A percentile compares a stretch with the other conserved stretches of the same genome.
Conservation (phyloP, 2,888 invertebrate genomes). For the Cotesia congregata region DNA sequence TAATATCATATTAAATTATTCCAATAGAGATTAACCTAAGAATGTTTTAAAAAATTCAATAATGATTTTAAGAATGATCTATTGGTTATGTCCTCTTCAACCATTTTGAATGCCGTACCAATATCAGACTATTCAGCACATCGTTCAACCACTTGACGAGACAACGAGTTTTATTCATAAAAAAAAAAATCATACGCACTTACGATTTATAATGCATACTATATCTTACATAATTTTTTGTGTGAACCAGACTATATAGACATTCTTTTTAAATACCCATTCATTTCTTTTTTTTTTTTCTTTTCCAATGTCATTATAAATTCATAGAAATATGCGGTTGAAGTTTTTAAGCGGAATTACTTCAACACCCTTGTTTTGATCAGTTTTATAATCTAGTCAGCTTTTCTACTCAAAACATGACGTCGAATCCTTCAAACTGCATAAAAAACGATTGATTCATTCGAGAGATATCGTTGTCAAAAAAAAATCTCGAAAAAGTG, state of each 20-base stretch:
- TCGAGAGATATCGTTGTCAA: too few species aligned
- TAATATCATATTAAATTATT: conserved; percentile 19
- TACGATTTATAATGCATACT: conserved; percentile 42
- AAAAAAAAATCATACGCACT: conserved; percentile 47
- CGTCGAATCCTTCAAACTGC: too few species aligned
- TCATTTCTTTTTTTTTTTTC: too few species aligned
- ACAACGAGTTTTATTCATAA: conserved; percentile 58
- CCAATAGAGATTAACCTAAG: conserved; percentile 57
- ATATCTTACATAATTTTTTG: neutral
- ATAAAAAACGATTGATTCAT: too few species aligned
- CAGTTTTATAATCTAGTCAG: too few species aligned
- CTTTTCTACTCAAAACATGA: too few species aligned
- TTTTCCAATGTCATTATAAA: too few species aligned
- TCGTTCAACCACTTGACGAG: conserved; percentile 43
- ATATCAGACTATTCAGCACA: conserved; percentile 28
- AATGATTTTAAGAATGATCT: conserved; percentile 51
- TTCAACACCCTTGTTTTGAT: too few species aligned
- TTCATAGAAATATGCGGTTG: too few species aligned
- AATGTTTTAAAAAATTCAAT: conserved; percentile 55
- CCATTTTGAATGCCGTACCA: conserved; percentile 41
- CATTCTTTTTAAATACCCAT: too few species aligned
- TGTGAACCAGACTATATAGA: conserved; percentile 8
- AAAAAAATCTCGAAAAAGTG: too few species aligned
- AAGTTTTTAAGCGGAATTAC: too few species aligned
- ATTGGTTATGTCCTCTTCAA: conserved; percentile 49